Conservation (phyloP, 2,797 vertebrate species). For the Eulemur coronatus region DNA sequence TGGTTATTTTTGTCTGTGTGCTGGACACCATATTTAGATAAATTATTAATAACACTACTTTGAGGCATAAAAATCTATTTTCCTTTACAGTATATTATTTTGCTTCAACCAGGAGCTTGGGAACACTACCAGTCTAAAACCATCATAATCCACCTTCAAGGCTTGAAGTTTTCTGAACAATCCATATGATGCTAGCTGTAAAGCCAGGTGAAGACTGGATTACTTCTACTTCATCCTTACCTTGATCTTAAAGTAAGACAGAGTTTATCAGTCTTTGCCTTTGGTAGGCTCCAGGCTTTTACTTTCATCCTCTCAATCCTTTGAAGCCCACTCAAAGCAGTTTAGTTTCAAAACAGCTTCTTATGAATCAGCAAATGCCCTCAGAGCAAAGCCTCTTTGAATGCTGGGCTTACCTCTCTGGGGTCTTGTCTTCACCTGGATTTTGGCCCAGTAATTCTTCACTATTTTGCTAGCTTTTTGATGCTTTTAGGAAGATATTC, state of each 20-base stretch:
- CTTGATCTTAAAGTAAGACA: neutral
- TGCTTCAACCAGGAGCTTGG: neutral
- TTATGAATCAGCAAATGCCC: neutral
- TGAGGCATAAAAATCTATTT: neutral
- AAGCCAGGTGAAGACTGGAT: neutral
- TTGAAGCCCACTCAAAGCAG: neutral
- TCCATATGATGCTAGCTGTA: neutral
- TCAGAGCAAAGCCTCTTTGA: neutral
- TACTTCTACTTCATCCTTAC: neutral
- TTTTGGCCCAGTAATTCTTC: neutral
- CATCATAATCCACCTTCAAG: slow-evolving; percentile 10
- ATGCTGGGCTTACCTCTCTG: neutral
- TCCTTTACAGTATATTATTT: neutral
- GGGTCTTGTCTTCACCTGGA: neutral
- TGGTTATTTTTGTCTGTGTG: slow-evolving; percentile 17
- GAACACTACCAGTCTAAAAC: neutral
- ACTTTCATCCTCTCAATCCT: slow-evolving; percentile 8
- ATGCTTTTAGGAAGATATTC: neutral
- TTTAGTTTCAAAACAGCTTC: neutral
- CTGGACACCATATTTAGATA: neutral
- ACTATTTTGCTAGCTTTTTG: neutral
- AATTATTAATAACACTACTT: neutral
- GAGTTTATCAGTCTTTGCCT: neutral
- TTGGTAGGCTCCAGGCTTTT: neutral
- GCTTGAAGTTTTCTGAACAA: neutral